phyloP scores from a whole-genome alignment of 2,113 vertebrate genomes.

The Podarcis raffonei region DNA sequence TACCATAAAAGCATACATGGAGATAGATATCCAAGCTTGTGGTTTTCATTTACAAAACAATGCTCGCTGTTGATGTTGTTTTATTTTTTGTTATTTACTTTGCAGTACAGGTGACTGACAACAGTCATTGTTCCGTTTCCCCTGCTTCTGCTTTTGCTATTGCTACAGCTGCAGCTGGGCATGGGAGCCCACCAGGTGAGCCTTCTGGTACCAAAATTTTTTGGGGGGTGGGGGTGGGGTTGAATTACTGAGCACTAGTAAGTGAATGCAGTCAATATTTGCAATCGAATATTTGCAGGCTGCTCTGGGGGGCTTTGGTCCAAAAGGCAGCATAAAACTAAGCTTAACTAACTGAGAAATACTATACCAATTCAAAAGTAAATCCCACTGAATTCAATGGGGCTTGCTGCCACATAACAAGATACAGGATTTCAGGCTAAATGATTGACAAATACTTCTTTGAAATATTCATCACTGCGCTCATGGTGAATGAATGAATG shows the following conservation, averaged over 20 bases:
- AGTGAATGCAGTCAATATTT: background rate
- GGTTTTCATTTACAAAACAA: background rate
- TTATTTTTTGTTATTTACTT: conserved; percentile 46
- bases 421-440: no score
- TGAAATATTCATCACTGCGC: background rate
- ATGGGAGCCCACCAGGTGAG: conserved; percentile 90
- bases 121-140: conserved; percentile 89
- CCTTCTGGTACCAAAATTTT: background rate
- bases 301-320: background rate
- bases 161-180: conserved; percentile 95
- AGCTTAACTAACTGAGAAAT: background rate
- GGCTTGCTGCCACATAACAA: background rate
- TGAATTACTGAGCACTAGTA: background rate
- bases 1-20: background rate
- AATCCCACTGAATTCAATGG: background rate
- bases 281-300: background rate
- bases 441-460: background rate
- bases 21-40: background rate
- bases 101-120: conserved; percentile 89
- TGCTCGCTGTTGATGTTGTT: background rate
- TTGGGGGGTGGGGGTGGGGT: no score
- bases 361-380: background rate
- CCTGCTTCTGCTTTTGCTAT: conserved; percentile 98
- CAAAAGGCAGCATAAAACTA: background rate
- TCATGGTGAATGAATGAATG: no score